Evolutionary conservation across 2,797 vertebrate species (phyloP), one percentile per base, ranked within the genome.

Genomic region (Chaunax sp.): DNA sequence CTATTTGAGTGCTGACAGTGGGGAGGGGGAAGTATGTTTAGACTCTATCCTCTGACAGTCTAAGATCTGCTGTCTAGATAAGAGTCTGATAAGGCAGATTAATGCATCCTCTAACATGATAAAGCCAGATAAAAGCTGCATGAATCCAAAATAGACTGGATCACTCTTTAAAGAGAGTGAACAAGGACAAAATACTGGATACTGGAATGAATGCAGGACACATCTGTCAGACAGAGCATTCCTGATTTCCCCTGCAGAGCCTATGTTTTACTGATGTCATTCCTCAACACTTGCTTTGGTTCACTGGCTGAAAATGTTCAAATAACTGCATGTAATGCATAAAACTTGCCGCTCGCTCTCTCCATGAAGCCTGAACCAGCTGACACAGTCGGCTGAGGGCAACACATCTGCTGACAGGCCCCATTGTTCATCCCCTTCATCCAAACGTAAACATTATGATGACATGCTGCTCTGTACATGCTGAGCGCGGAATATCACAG

Each of bases 291-390:
- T 19, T 0, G 20, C 23, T 38, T n/a, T 5, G 3, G 6, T 40
- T 53, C 33, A 61, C 40, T 54, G 30, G 68, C 64, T 70, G 55
- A 56, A 77, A 59, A 77, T 47, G 37, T 61, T 44, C 23, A 67
- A 54, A 13, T 52, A 45, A 77, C n/a, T n/a, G n/a, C n/a, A 52
- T 64, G 56, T 9, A 53, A 65, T 15, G 35, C 45, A 66, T 46
- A 7, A 59, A 63, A 58, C n/a, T n/a, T n/a, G n/a, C n/a, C n/a
- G n/a, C n/a, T n/a, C n/a, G n/a, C 58, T 53, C 25, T 44, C 44
- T 56, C 16, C 50, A 23, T 30, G 35, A 53, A 61, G 46, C 26
- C 49, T 35, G 25, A 18, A 41, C 4, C 43, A 35, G 55, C n/a
- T 43, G 62, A 56, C 64, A 22, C n/a, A 33, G 30, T 41, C 57